These are phyloP conservation scores for Aromia moschata DNA, from an alignment of 2,888 invertebrate genomes.

Conservation along the genomic window DNA sequence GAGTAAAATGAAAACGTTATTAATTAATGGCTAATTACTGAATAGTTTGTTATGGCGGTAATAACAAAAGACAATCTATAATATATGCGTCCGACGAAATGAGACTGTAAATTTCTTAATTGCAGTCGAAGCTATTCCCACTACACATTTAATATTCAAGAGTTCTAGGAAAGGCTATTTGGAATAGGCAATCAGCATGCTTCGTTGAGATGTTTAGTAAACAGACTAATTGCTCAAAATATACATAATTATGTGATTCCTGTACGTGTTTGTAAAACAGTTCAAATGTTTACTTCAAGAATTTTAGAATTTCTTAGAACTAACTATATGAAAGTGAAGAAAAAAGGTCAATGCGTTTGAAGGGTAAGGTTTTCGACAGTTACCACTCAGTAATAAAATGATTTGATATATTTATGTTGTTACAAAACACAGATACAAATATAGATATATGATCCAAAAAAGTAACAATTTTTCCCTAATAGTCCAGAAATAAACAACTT, in stretches of 20 bases:
- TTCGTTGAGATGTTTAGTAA: conserved; percentile 23
- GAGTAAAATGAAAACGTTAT: conserved; percentile 19
- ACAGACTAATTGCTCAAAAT: conserved; percentile 19
- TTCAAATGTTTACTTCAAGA: too few relatives aligned
- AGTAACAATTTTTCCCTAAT: too few relatives aligned
- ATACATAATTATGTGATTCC: background rate
- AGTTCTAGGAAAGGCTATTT: conserved; percentile 19
- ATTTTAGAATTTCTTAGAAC: too few relatives aligned
- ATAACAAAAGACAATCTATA: conserved; percentile 25
- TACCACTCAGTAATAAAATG: too few relatives aligned
- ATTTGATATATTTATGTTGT: too few relatives aligned
- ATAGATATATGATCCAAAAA: too few relatives aligned
- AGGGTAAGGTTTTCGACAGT: too few relatives aligned
- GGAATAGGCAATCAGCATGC: conserved; percentile 8
- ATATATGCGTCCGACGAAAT: conserved; percentile 15
- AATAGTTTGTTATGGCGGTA: conserved; percentile 16
- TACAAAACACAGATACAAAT: too few relatives aligned
- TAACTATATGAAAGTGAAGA: too few relatives aligned
- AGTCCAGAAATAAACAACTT: too few relatives aligned
- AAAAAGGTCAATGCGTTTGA: too few relatives aligned
- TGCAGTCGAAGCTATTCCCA: conserved; percentile 11
- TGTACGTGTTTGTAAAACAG: background rate
- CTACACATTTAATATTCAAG: conserved; percentile 23
- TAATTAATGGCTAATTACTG: conserved; percentile 28
- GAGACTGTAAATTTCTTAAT: conserved; percentile 20